Base-by-base conservation (phyloP, 2,888 invertebrate species). In the Parelbella ahira region DNA sequence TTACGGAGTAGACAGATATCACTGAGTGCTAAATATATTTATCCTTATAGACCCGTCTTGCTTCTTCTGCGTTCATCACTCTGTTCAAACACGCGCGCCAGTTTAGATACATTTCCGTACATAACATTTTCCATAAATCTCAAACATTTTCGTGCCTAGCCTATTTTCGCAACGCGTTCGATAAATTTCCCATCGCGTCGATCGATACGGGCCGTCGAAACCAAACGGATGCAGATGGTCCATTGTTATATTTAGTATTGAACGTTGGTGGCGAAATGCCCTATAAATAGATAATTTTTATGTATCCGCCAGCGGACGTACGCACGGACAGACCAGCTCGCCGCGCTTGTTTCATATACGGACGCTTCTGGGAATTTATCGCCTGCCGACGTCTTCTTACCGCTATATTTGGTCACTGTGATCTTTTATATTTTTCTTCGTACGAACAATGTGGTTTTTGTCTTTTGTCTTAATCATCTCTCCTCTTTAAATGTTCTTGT, bases 201-300 rank as follows among this genome's bases (percentile, higher is more conserved):
- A 11, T 9, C 6, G n/a, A 12, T 29, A 15, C 28, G 11, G 12
- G n/a, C 32, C 39, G 39, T n/a, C 39, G 20, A 33, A 41, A 41
- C 13, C 39, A 8, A 25, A n/a, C 32, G 32, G 33, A 41, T 20
- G 27, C 39, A 41, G 39, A 41, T 33, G 39, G 19, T 32, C 20
- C 20, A 41, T 41, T 27, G 39, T 41, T 41, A 41, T 33, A 25
- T 27, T 29, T 27, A 27, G 12, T 24, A 41, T 25, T 27, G 33
- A 27, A 11, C 25, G 39, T 20, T 41, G 19, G 33, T 15, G 27
- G 39, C 25, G 12, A 41, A 41, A 41, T 41, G 33, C 19, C 8
- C 25, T 41, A 33, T 41, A 33, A 41, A 33, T 41, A 41, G 20
- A 19, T 2, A 12, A 41, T 41, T 41, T 41, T 41, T 33, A 32